phyloP scores from a whole-genome alignment of 2,113 vertebrate species.

The Rhineura floridana region DNA sequence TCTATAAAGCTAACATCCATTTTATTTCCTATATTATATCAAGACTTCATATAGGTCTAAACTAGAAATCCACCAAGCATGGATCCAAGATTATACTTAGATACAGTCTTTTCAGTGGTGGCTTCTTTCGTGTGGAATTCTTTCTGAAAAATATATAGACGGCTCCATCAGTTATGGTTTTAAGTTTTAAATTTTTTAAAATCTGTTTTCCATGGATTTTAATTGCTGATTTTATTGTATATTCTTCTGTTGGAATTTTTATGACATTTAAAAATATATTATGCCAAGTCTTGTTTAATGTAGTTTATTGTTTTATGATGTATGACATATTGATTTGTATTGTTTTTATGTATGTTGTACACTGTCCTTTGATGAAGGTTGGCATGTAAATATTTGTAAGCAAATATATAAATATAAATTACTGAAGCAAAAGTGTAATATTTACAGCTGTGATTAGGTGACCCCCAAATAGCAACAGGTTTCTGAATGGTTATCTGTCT shows the following conservation, averaged over 20 bases:
- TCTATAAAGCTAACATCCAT: background rate
- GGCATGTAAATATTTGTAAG: too few relatives aligned
- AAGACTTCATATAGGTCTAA: background rate
- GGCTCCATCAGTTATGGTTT: background rate
- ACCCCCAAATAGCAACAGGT: background rate
- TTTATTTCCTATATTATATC: background rate
- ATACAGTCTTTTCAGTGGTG: too few relatives aligned
- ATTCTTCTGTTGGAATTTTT: too few relatives aligned
- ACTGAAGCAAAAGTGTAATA: background rate
- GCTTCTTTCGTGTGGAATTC: background rate
- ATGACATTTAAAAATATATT: too few relatives aligned
- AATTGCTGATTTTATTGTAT: too few relatives aligned
- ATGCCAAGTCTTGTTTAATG: too few relatives aligned
- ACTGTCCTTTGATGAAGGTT: too few relatives aligned
- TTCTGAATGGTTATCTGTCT: background rate
- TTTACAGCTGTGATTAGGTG: background rate
- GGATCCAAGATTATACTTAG: background rate
- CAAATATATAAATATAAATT: too few relatives aligned
- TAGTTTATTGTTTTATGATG: too few relatives aligned
- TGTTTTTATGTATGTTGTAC: too few relatives aligned
- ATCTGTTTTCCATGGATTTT: too few relatives aligned
- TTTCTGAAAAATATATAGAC: background rate
- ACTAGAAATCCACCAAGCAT: background rate
- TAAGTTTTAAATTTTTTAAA: background rate
- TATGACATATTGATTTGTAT: too few relatives aligned